These are phyloP conservation scores for Chrosomus eos DNA, from an alignment of 2,797 vertebrate genomes.

Conservation along the genomic window DNA sequence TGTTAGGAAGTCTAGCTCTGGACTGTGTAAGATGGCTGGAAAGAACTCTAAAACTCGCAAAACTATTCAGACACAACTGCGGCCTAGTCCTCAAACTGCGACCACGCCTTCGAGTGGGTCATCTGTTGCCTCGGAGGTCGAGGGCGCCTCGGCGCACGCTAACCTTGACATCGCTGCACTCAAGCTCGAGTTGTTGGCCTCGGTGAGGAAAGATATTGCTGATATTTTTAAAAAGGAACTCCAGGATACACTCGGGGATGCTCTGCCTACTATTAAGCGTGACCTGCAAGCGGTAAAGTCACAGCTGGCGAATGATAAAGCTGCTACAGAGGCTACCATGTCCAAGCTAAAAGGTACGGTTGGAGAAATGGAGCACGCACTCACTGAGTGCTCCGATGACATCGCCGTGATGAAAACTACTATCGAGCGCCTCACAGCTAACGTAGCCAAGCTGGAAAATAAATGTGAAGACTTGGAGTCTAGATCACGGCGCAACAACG, in stretches of 20 bases:
- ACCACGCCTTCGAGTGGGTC: too few species aligned
- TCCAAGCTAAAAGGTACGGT: slow-evolving; percentile 29
- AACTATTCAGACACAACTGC: too few species aligned
- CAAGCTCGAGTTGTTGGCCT: too few species aligned
- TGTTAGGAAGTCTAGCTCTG: too few species aligned
- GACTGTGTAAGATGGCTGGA: too few species aligned
- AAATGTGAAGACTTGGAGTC: slow-evolving; percentile 59
- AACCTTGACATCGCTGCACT: too few species aligned
- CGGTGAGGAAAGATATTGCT: too few species aligned
- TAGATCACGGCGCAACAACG: slow-evolving; percentile 50
- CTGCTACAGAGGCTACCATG: slow-evolving; percentile 3
- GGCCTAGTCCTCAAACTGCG: too few species aligned
- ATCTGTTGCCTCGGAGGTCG: too few species aligned
- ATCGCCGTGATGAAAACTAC: slow-evolving; percentile 30
- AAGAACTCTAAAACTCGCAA: too few species aligned
- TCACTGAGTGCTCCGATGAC: slow-evolving; percentile 38
- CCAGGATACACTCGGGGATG: slow-evolving; percentile 29
- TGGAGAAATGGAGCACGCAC: slow-evolving; percentile 44
- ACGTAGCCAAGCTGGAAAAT: slow-evolving; percentile 47
- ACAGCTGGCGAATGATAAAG: slow-evolving; percentile 43
- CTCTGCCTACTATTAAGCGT: slow-evolving; percentile 38
- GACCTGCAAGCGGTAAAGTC: slow-evolving; percentile 43
- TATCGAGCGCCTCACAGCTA: slow-evolving; percentile 9
- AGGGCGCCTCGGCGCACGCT: too few species aligned
- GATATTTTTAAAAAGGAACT: too few species aligned